These are phyloP conservation scores for Euclidia mi DNA, from an alignment of 2,888 invertebrate species.

Conservation along the genomic window DNA sequence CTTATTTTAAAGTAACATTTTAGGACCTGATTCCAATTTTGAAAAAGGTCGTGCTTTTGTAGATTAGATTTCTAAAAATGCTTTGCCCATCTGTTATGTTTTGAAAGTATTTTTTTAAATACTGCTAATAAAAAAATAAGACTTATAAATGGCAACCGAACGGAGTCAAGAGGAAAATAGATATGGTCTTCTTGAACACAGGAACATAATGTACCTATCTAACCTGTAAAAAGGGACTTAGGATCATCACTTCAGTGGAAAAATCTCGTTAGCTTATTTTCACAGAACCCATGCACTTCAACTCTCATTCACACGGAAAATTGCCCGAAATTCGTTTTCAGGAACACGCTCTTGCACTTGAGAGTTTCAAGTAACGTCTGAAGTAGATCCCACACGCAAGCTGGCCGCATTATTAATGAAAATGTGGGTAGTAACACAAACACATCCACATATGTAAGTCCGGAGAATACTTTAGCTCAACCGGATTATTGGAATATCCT, in stretches of 20 bases:
- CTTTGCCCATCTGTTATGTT: no score
- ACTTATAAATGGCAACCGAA: no score
- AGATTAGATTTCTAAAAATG: no score
- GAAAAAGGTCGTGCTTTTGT: no score
- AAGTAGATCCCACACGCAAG: slow-evolving; percentile 28
- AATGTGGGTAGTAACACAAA: slow-evolving; percentile 16
- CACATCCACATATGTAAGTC: slow-evolving; percentile 5
- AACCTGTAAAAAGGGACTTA: no score
- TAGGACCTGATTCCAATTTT: no score
- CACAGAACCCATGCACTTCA: slow-evolving; percentile 2
- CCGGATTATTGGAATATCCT: background rate
- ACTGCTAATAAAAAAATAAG: no score
- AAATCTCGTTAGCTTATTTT: slow-evolving; percentile 10
- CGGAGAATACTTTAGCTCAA: slow-evolving; percentile 4
- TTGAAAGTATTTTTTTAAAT: no score
- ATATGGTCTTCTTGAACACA: no score
- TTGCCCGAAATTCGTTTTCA: slow-evolving; percentile 26
- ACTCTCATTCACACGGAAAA: slow-evolving; percentile 27
- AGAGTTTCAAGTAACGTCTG: slow-evolving; percentile 30
- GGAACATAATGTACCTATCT: no score
- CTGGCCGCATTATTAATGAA: slow-evolving; percentile 39
- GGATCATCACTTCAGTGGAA: slow-evolving; percentile 5
- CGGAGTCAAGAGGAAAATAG: no score
- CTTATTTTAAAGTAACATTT: no score
- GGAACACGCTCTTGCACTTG: slow-evolving; percentile 23